Conservation (phyloP, 1,140 invertebrate species). For the Anastatus disparis region DNA sequence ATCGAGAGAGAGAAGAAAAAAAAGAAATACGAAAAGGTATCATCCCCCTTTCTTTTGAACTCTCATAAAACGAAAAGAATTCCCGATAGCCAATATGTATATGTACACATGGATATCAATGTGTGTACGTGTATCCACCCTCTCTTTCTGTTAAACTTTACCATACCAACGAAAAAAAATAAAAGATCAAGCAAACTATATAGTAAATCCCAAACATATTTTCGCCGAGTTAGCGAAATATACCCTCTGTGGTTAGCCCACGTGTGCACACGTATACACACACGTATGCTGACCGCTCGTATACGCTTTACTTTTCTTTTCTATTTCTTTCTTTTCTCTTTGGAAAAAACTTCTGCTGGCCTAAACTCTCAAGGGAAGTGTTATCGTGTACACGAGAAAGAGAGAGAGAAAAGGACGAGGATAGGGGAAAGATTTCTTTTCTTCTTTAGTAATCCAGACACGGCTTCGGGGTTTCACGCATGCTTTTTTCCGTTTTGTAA, state of each 20-base stretch:
- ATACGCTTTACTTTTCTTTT: slow-evolving; percentile 41
- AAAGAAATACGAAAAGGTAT: too few species aligned
- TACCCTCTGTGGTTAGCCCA: slow-evolving; percentile 50
- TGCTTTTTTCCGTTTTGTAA: background rate
- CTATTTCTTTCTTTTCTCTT: too few species aligned
- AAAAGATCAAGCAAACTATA: slow-evolving; percentile 46
- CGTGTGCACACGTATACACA: background rate
- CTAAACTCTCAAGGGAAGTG: slow-evolving; percentile 52
- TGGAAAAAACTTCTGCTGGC: slow-evolving; percentile 24
- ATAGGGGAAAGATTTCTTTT: background rate
- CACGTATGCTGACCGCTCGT: slow-evolving; percentile 48
- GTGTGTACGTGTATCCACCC: slow-evolving; percentile 50
- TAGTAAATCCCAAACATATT: slow-evolving; percentile 63
- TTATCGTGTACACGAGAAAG: slow-evolving; percentile 47
- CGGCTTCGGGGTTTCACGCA: background rate
- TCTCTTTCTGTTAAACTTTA: too few species aligned
- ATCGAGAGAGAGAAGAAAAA: background rate
- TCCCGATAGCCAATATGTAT: too few species aligned
- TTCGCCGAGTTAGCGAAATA: slow-evolving; percentile 64
- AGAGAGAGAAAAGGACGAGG: background rate
- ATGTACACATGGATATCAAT: too few species aligned
- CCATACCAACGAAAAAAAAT: too few species aligned
- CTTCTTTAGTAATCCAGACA: background rate
- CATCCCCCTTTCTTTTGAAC: slow-evolving; percentile 38
- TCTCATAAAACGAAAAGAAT: slow-evolving; percentile 59